phyloP scores from a whole-genome alignment of 1,140 invertebrate species.

The Anthonomus grandis region DNA sequence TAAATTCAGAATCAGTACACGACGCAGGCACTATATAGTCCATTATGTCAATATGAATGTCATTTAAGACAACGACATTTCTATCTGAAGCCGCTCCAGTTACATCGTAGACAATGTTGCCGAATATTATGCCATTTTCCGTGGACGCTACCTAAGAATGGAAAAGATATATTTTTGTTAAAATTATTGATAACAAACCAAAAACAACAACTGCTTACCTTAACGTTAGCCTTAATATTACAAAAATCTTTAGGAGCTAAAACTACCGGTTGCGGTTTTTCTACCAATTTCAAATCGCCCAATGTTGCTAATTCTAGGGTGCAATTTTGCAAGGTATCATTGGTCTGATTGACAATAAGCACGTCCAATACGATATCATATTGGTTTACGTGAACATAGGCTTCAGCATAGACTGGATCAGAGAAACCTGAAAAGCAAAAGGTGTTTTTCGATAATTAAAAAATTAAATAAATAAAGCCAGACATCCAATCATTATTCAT shows the following conservation, averaged over 20 bases:
- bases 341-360: constrained; percentile 96
- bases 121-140: constrained; percentile 99
- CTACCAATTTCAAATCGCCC: constrained; percentile 96
- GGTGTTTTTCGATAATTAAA: too few relatives aligned
- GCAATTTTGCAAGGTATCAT: constrained; percentile 96
- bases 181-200: background rate
- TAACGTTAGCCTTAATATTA: constrained; percentile 96
- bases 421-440: constrained; percentile 71
- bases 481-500: background rate
- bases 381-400: constrained; percentile 98
- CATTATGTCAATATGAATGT: constrained; percentile 99
- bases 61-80: constrained; percentile 97
- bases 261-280: constrained; percentile 93
- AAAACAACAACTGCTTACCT: constrained; percentile 51
- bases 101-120: constrained; percentile 99
- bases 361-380: constrained; percentile 98
- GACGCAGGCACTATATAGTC: constrained; percentile 98
- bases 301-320: constrained; percentile 96
- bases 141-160: constrained; percentile 77
- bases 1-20: constrained; percentile 93
- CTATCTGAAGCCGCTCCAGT: constrained; percentile 88
- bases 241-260: constrained; percentile 95
- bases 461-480: background rate
- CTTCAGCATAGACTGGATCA: constrained; percentile 98
- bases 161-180: background rate